A percentile compares a stretch with the other conserved stretches of the same genome.
Conservation (phyloP, 2,113 vertebrate genomes). For the Peromyscus polionotus region DNA sequence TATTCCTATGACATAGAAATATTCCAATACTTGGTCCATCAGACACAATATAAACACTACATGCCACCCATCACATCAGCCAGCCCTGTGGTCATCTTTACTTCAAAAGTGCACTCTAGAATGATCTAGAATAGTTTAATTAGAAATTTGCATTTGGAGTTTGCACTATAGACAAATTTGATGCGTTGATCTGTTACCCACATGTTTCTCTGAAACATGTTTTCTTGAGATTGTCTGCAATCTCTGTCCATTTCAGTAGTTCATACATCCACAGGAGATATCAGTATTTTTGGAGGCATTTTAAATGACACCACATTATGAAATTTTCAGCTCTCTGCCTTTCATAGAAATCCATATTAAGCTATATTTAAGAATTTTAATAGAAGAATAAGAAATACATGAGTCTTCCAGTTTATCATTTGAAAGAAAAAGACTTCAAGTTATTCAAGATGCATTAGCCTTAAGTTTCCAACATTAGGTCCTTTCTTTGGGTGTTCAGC, state of each 20-base stretch:
- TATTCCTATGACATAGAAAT: background rate
- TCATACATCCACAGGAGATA: background rate
- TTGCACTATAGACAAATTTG: background rate
- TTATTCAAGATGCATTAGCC: background rate
- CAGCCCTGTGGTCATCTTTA: background rate
- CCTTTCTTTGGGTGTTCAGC: background rate
- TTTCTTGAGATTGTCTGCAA: background rate
- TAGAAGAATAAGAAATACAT: background rate
- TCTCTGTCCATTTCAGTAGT: background rate
- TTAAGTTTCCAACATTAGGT: conserved; percentile 4
- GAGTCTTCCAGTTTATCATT: background rate
- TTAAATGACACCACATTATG: background rate
- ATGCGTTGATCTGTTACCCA: background rate
- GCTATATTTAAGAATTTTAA: conserved; percentile 32
- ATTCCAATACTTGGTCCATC: background rate
- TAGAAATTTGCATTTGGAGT: background rate
- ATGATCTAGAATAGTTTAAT: background rate
- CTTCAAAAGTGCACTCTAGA: background rate
- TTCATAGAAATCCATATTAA: conserved; percentile 13
- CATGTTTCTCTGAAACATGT: background rate
- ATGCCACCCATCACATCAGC: background rate
- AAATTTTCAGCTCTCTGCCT: background rate
- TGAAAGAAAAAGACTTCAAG: conserved; percentile 13
- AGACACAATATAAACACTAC: background rate
- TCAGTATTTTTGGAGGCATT: background rate